These are phyloP conservation scores for Chelon auratus DNA, from an alignment of 2,797 vertebrate genomes.

Conservation along the genomic window DNA sequence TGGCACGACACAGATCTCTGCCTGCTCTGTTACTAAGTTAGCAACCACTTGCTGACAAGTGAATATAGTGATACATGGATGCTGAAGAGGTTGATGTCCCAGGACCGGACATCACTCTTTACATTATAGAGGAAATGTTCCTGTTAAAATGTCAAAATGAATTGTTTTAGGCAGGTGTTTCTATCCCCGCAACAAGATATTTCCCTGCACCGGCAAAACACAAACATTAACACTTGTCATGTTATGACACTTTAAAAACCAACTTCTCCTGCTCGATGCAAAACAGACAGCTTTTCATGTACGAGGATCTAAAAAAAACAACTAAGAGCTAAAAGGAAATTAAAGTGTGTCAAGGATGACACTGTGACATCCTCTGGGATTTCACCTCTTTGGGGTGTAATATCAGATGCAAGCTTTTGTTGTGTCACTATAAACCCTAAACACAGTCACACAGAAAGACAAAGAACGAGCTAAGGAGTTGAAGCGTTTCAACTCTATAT, in stretches of 20 bases:
- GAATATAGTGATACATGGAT: constrained; percentile 17
- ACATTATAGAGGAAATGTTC: background rate
- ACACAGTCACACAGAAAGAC: constrained; percentile 11
- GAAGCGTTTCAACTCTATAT: constrained; percentile 17
- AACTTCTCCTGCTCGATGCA: background rate
- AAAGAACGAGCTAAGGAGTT: constrained; percentile 6
- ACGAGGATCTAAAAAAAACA: constrained; percentile 4
- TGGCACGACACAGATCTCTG: background rate
- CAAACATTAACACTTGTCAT: constrained; percentile 9
- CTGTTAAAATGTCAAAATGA: background rate
- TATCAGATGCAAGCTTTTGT: background rate
- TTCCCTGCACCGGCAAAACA: background rate
- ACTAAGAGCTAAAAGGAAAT: constrained; percentile 14
- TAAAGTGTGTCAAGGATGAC: background rate
- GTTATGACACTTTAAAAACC: constrained; percentile 3
- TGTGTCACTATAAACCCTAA: constrained; percentile 4
- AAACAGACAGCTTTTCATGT: constrained; percentile 19
- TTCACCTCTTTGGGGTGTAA: background rate
- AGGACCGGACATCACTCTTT: background rate
- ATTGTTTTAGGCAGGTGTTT: constrained; percentile 6
- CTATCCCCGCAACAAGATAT: background rate
- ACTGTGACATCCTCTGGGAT: background rate
- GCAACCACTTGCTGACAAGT: constrained; percentile 23
- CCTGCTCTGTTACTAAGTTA: constrained; percentile 56
- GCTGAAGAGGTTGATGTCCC: constrained; percentile 11